A percentile compares a stretch with the other conserved stretches of the same genome.
Evolutionary conservation across 2,797 vertebrate genomes (phyloP).

Genomic region (Esox masquinongy): DNA sequence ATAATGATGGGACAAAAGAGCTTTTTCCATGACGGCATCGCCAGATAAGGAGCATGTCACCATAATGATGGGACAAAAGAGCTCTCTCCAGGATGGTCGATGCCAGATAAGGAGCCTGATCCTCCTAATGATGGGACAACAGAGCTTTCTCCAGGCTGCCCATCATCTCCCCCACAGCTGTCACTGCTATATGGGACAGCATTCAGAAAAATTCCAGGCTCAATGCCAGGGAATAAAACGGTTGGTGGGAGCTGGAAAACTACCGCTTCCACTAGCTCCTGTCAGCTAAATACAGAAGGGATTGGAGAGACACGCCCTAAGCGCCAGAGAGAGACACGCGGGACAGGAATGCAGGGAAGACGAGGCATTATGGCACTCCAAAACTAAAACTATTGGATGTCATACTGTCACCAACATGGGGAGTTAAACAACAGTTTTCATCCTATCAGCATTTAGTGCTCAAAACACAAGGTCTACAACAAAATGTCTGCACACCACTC

Average conservation of each 20-base stretch:
- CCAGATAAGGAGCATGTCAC: too few relatives aligned
- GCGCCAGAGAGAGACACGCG: slow-evolving; percentile 3
- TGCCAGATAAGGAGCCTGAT: background rate
- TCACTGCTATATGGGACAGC: background rate
- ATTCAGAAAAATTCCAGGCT: slow-evolving; percentile 40
- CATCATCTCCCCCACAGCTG: slow-evolving; percentile 16
- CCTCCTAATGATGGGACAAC: slow-evolving; percentile 29
- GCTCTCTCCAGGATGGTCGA: too few relatives aligned
- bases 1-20: slow-evolving; percentile 26
- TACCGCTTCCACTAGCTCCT: slow-evolving; percentile 35
- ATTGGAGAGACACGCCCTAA: background rate
- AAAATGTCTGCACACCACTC: too few relatives aligned
- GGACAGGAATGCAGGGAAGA: background rate
- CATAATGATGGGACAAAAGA: too few relatives aligned
- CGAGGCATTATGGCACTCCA: background rate
- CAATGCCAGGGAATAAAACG: slow-evolving; percentile 47
- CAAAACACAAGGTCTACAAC: too few relatives aligned
- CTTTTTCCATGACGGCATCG: too few relatives aligned
- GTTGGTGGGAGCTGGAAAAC: slow-evolving; percentile 5
- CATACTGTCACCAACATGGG: slow-evolving; percentile 33
- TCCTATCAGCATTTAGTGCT: too few relatives aligned
- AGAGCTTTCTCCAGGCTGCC: too few relatives aligned
- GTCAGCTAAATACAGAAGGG: slow-evolving; percentile 1
- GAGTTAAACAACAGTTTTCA: slow-evolving; percentile 13
- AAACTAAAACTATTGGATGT: background rate